A percentile compares a stretch with the other conserved stretches of the same genome.
Conservation (phyloP, 2,113 vertebrate species). For the Hiodon tergisus region DNA sequence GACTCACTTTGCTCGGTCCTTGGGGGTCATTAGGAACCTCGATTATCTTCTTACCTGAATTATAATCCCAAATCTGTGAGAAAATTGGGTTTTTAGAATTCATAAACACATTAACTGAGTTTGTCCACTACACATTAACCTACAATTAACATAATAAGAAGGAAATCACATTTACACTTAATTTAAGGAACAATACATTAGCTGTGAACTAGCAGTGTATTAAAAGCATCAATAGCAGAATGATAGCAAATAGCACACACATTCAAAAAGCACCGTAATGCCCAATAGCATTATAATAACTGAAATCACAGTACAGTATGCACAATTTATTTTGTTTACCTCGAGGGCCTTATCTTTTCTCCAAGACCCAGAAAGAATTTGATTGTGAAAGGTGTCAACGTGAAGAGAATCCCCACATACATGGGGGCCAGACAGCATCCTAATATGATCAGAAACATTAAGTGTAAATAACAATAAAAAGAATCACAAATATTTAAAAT, state of each 20-base stretch:
- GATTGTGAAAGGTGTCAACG: slow-evolving; percentile 40
- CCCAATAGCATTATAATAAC: neutral
- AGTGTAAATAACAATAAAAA: neutral
- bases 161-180: neutral
- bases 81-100: neutral
- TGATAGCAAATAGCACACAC: too few species aligned
- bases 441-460: slow-evolving; percentile 13
- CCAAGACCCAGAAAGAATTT: slow-evolving; percentile 55
- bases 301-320: neutral
- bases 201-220: too few species aligned
- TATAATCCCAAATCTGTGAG: slow-evolving; percentile 50
- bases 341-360: slow-evolving; percentile 45
- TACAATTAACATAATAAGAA: neutral
- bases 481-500: too few species aligned
- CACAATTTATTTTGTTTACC: slow-evolving; percentile 33
- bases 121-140: neutral
- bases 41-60: slow-evolving; percentile 32
- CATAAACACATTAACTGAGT: neutral
- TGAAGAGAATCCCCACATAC: slow-evolving; percentile 53
- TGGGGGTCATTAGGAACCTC: slow-evolving; percentile 41
- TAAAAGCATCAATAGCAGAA: neutral
- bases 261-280: too few species aligned
- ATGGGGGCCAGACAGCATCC: slow-evolving; percentile 51
- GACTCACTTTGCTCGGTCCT: slow-evolving; percentile 40
- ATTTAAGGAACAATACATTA: neutral